These are phyloP conservation scores for Cyprinodon diabolis DNA, from an alignment of 2,797 vertebrate species.

Conservation along the genomic window DNA sequence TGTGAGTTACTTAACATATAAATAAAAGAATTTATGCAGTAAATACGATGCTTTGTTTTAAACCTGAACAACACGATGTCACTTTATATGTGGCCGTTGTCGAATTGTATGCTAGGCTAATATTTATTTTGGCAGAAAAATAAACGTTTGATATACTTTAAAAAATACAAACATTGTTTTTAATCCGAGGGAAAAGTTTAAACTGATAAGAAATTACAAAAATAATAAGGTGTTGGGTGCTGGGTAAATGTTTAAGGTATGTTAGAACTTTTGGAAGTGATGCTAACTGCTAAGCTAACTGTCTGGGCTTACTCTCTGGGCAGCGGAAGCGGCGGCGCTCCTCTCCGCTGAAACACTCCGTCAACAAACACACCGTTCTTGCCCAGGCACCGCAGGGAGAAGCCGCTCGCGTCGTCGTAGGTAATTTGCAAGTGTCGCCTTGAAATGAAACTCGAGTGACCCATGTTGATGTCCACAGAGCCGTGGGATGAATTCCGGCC, in stretches of 20 bases:
- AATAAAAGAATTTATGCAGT: neutral
- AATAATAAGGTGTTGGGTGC: neutral
- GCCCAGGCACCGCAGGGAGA: conserved; percentile 93
- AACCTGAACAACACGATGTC: neutral
- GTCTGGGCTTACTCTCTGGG: conserved; percentile 89
- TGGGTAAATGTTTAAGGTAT: neutral
- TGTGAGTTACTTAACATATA: neutral
- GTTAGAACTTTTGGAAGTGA: neutral
- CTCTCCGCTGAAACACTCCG: conserved; percentile 95
- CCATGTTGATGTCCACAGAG: conserved; percentile 97
- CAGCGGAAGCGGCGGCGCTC: conserved; percentile 89
- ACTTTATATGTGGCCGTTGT: neutral
- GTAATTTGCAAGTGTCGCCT: conserved; percentile 92
- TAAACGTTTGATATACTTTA: neutral
- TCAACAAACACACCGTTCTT: conserved; percentile 99
- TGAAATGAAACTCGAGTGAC: conserved; percentile 96
- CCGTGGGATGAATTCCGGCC: conserved; percentile 98
- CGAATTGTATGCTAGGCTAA: neutral
- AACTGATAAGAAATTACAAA: neutral
- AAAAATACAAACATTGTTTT: neutral
- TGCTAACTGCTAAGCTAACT: conserved; percentile 37
- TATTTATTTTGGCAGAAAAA: neutral
- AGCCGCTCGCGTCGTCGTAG: conserved; percentile 88
- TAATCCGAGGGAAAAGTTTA: neutral
- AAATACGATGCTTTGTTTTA: neutral